Conservation (phyloP, 2,113 vertebrate genomes). For the Sclerurus mexicanus region DNA sequence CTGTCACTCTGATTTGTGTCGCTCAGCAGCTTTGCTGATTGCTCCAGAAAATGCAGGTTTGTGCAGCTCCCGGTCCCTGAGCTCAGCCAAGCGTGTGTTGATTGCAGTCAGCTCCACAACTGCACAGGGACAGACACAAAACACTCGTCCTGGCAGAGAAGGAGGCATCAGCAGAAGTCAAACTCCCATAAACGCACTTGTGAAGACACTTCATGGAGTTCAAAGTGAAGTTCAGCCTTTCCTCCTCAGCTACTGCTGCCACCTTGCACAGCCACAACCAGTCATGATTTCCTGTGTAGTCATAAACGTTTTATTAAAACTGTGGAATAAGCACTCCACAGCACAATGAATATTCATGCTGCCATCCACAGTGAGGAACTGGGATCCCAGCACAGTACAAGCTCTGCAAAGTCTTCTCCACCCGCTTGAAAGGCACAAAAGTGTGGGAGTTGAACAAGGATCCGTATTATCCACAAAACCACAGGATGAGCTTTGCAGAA, state of each 20-base stretch:
- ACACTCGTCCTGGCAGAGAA: background rate
- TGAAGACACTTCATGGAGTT: background rate
- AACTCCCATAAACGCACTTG: background rate
- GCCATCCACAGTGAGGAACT: background rate
- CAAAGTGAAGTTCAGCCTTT: background rate
- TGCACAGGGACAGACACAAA: background rate
- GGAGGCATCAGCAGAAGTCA: background rate
- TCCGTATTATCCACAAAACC: conserved; percentile 31
- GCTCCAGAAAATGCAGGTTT: background rate
- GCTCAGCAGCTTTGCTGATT: background rate
- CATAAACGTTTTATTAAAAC: background rate
- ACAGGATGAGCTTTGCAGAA: conserved; percentile 24
- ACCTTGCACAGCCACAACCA: background rate
- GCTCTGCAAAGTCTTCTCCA: background rate
- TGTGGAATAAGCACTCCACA: background rate
- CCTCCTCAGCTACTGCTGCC: background rate
- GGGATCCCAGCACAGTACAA: background rate
- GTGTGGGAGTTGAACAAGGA: conserved; percentile 48
- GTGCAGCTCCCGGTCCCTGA: background rate
- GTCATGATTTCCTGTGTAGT: background rate
- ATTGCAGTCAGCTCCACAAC: background rate
- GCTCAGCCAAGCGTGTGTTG: background rate
- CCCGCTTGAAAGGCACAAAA: background rate
- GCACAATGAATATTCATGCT: background rate
- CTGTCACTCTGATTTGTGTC: background rate